phyloP scores from a whole-genome alignment of 2,113 vertebrate species.

The Vombatus ursinus region DNA sequence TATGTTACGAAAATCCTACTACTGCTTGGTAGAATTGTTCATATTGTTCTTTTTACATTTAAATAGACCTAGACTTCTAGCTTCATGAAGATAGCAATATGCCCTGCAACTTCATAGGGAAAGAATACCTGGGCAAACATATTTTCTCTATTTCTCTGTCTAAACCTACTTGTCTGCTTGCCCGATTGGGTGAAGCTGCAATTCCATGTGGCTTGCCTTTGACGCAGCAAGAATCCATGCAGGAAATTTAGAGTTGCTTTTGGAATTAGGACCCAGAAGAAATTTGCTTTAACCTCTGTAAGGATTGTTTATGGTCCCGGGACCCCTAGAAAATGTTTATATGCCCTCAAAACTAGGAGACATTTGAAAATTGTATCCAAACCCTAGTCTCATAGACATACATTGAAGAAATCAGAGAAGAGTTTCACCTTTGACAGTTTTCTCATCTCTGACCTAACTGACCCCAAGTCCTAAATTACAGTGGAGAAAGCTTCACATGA shows the following conservation, averaged over 20 bases:
- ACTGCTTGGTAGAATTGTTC: too few relatives aligned
- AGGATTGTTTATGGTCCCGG: too few relatives aligned
- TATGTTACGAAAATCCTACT: too few relatives aligned
- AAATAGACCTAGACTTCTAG: not conserved
- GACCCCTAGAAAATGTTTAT: not conserved
- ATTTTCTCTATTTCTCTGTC: not conserved
- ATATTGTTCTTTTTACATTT: too few relatives aligned
- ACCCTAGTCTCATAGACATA: not conserved
- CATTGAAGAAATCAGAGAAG: not conserved
- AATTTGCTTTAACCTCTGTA: not conserved
- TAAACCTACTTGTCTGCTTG: not conserved
- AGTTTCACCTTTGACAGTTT: not conserved
- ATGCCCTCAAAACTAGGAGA: not conserved
- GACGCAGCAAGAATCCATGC: not conserved
- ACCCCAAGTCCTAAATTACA: not conserved
- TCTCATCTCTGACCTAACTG: not conserved
- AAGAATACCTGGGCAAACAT: not conserved
- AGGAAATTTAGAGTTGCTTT: not conserved
- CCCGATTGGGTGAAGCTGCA: not conserved
- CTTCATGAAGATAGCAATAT: not conserved
- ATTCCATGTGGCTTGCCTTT: not conserved
- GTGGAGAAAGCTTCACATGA: not conserved
- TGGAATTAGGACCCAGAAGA: not conserved
- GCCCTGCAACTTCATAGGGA: not conserved
- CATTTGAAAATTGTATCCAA: not conserved